Conservation (phyloP, 2,888 invertebrate genomes). For the Sinelater perroti region DNA sequence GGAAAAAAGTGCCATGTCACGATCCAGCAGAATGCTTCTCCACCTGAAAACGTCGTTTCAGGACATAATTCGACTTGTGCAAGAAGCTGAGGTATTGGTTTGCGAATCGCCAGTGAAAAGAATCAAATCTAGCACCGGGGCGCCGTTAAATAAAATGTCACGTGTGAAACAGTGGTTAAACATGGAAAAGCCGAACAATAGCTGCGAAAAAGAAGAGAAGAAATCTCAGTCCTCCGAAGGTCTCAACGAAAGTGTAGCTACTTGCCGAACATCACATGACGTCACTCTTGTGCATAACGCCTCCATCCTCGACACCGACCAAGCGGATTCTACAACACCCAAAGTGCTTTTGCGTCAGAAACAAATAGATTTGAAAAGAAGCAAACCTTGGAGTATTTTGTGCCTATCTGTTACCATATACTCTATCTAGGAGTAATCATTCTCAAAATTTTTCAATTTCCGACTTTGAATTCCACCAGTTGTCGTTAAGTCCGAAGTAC, state of each 20-base stretch:
- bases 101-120: conserved; percentile 60
- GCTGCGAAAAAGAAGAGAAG: conserved; percentile 84
- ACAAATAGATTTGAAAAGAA: conserved; percentile 64
- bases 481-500: conserved; percentile 61
- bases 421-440: conserved; percentile 43
- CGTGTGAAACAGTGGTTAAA: conserved; percentile 77
- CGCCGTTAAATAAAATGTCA: conserved; percentile 66
- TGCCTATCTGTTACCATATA: conserved; percentile 75
- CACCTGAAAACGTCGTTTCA: conserved; percentile 58
- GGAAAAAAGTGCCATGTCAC: conserved; percentile 40
- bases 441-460: conserved; percentile 80
- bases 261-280: conserved; percentile 64
- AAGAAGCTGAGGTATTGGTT: conserved; percentile 83
- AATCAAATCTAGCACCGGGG: conserved; percentile 57
- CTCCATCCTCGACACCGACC: conserved; percentile 13
- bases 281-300: conserved; percentile 27
- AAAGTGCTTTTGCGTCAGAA: conserved; percentile 74
- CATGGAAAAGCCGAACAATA: conserved; percentile 72
- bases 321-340: conserved; percentile 42
- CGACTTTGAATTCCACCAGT: conserved; percentile 85
- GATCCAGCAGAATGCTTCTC: conserved; percentile 39
- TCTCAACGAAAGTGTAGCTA: conserved; percentile 76
- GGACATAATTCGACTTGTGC: conserved; percentile 78
- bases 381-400: conserved; percentile 88
- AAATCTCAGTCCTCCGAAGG: conserved; percentile 83